phyloP scores from a whole-genome alignment of 23 tunicate species.

The Botrylloides violaceus region DNA sequence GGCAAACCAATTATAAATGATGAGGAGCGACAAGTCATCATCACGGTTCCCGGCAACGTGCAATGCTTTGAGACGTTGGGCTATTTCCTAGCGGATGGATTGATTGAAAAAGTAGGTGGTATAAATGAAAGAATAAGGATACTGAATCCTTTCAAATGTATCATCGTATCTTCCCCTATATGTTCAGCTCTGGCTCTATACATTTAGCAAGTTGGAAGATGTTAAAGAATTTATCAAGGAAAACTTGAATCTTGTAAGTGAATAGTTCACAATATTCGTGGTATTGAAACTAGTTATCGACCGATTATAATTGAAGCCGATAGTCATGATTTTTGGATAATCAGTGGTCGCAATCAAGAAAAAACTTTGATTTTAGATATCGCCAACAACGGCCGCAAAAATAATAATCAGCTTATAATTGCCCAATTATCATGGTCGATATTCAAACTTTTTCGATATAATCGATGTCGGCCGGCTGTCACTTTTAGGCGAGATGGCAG shows the following conservation, averaged over 20 bases:
- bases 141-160: background rate
- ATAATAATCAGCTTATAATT: too few relatives aligned
- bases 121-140: background rate
- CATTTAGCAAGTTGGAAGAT: constrained; percentile 33
- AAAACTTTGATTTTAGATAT: too few relatives aligned
- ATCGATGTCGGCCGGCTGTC: too few relatives aligned
- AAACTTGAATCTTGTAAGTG: constrained; percentile 71
- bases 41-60: constrained; percentile 40
- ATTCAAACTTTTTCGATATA: too few relatives aligned
- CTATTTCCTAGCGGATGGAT: constrained; percentile 59
- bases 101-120: constrained; percentile 51
- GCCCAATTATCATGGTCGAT: too few relatives aligned
- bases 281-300: too few relatives aligned
- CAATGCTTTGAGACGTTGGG: constrained; percentile 59
- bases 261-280: too few relatives aligned
- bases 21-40: constrained; percentile 22
- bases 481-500: too few relatives aligned
- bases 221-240: constrained; percentile 43
- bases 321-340: too few relatives aligned
- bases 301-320: too few relatives aligned
- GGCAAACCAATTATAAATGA: constrained; percentile 7
- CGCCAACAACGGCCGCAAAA: too few relatives aligned
- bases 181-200: constrained; percentile 57
- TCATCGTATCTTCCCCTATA: background rate
- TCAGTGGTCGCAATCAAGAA: too few relatives aligned